phyloP scores from a whole-genome alignment of 2,888 invertebrate species.

The Sinohyriopsis cumingii region DNA sequence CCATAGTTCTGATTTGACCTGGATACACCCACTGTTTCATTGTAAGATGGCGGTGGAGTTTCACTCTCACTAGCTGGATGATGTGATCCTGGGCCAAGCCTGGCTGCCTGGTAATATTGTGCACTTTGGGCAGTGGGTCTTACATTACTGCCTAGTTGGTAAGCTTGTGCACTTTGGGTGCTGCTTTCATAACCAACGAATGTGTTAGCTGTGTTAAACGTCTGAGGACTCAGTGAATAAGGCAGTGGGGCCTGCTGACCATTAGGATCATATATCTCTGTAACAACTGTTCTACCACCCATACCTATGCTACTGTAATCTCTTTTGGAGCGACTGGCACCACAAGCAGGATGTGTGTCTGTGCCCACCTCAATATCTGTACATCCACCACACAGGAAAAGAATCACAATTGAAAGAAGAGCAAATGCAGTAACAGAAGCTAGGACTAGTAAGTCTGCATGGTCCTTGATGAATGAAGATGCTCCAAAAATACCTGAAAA shows the following conservation, averaged over 20 bases:
- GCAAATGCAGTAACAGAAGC: not conserved
- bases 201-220: constrained; percentile 9
- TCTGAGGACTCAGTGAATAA: constrained; percentile 14
- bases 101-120: not conserved
- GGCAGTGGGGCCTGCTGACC: constrained; percentile 3
- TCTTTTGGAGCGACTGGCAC: not conserved
- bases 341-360: constrained; percentile 15
- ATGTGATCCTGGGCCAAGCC: constrained; percentile 11
- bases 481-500: too few relatives aligned
- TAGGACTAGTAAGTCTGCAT: too few relatives aligned
- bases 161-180: not conserved
- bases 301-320: not conserved
- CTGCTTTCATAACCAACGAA: constrained; percentile 3
- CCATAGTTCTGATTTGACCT: too few relatives aligned
- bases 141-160: constrained; percentile 4
- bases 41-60: constrained; percentile 19
- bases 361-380: constrained; percentile 16
- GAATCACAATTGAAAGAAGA: constrained; percentile 1
- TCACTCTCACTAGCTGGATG: constrained; percentile 5
- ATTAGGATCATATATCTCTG: not conserved
- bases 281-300: constrained; percentile 3
- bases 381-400: constrained; percentile 20
- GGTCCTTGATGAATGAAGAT: too few relatives aligned
- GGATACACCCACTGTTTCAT: not conserved
- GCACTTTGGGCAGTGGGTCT: not conserved